phyloP scores from a whole-genome alignment of 2,113 vertebrate species.

The Oceanites oceanicus region DNA sequence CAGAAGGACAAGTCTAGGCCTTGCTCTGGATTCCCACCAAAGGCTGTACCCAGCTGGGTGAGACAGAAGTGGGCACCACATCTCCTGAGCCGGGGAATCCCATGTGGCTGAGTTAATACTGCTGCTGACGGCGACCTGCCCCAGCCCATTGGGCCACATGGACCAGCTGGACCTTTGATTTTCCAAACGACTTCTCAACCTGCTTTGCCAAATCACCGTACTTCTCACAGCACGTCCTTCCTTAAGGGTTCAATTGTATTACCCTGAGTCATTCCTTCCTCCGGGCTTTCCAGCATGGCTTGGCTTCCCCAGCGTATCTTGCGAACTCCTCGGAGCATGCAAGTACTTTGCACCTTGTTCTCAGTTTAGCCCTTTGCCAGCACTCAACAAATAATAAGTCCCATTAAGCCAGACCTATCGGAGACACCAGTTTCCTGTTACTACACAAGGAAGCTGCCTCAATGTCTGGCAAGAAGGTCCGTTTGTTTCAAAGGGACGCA shows the following conservation, averaged over 20 bases:
- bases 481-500: not conserved
- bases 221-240: not conserved
- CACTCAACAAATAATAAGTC: not conserved
- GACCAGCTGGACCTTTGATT: not conserved
- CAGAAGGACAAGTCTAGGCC: not conserved
- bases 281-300: not conserved
- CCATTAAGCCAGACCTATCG: not conserved
- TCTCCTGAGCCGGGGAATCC: not conserved
- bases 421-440: conserved; percentile 6
- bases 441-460: not conserved
- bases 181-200: not conserved
- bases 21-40: not conserved
- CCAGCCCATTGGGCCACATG: not conserved
- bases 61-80: not conserved
- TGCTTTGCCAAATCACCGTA: not conserved
- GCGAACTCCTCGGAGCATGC: not conserved
- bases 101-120: not conserved
- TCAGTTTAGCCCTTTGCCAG: not conserved
- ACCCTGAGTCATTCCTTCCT: not conserved
- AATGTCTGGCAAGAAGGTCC: not conserved
- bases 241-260: not conserved
- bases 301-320: not conserved
- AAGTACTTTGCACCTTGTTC: not conserved
- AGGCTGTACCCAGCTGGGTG: not conserved
- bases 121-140: not conserved